Evolutionary conservation across 1,140 invertebrate species (phyloP), one percentile per base, ranked within the genome.

Genomic region (Neoseiulus cucumeris): DNA sequence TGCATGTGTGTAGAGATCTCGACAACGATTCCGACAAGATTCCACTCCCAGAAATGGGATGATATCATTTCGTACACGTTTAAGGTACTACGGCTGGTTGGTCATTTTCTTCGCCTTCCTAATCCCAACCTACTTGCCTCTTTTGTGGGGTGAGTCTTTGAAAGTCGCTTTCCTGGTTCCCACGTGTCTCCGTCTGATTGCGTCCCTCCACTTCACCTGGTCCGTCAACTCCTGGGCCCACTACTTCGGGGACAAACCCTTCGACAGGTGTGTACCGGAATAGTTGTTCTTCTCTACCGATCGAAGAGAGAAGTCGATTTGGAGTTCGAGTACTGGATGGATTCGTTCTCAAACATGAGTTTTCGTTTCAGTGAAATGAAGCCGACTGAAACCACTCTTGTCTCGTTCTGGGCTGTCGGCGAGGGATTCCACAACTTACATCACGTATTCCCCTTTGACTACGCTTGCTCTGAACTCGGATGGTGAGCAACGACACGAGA

Each of bases 151-250:
- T 51, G 94, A 98, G 76, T 80, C 81, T 0, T 83, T 83, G 72
- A 70, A 73, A 5, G 87, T 85, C 70, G 81, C 89, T 4, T 93
- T 85, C 78, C 88, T 88, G 74, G 79, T 93, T 1, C 79, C 84
- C 12, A 83, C 84, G 7, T 76, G 94, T 71, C 82, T 93, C 72
- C 82, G 92, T 33, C 97, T 93, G 75, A 80, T 83, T 12, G 82
- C 87, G 70, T 86, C 84, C 7, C 78, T 97, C 17, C 91, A 98
- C 72, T 82, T 84, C 68, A 97, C 93, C 1, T 97, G 92, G 92
- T 78, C 91, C 42, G 92, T 97, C 0, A 98, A 98, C 75, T 91
- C 88, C 66, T 87, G 87, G 18, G 92, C 92, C 1, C 93, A 97
- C 76, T 81, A 91, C 71, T 92, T 86, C 78, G 94, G 94, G 55